Conservation (phyloP, 2,113 vertebrate species). For the Vimba vimba region DNA sequence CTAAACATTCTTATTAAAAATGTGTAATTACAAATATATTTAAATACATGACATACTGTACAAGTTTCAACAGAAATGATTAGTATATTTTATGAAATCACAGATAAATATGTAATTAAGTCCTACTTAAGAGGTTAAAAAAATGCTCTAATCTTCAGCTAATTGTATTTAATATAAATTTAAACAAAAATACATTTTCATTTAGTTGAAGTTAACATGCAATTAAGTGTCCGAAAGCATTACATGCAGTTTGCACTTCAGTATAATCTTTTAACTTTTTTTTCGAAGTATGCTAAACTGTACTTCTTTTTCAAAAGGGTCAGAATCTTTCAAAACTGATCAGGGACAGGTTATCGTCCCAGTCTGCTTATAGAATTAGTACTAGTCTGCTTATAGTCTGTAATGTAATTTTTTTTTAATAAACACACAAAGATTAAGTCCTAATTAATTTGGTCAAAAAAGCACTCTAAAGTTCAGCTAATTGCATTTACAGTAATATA, state of each 20-base stretch:
- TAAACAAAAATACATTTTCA: not conserved
- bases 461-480: not conserved
- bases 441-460: not conserved
- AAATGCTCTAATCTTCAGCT: not conserved
- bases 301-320: not conserved
- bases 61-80: not conserved
- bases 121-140: not conserved
- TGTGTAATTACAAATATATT: not conserved
- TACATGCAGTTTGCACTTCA: no score
- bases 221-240: no score
- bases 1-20: not conserved
- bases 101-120: not conserved
- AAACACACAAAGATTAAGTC: no score
- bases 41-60: not conserved
- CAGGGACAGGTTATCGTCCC: conserved; percentile 71
- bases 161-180: not conserved
- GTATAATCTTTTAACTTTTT: no score
- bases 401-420: no score
- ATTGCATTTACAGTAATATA: not conserved
- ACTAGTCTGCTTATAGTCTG: no score
- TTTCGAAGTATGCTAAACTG: not conserved
- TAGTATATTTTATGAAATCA: not conserved
- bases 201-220: not conserved
- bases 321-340: not conserved
- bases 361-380: conserved; percentile 76